Evolutionary conservation across 2,113 vertebrate genomes (phyloP).

Genomic region (Canis aureus): DNA sequence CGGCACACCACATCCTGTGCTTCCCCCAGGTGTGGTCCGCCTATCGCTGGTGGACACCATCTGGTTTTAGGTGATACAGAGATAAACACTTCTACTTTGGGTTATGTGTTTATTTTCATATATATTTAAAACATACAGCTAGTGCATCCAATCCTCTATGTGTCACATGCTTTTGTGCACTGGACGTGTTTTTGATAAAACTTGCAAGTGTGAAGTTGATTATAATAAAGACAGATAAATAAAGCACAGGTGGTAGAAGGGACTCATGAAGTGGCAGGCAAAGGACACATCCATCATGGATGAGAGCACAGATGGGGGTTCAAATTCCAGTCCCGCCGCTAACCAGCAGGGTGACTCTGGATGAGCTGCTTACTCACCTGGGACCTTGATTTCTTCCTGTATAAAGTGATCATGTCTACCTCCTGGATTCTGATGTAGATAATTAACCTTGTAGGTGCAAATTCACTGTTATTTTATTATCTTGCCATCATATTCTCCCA

Average conservation of each 20-base stretch:
- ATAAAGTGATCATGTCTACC: not conserved
- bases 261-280: not conserved
- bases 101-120: not conserved
- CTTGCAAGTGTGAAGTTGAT: not conserved
- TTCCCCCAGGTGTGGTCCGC: too few species aligned
- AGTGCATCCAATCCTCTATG: not conserved
- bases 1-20: rapidly evolving
- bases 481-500: not conserved
- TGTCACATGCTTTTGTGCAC: not conserved
- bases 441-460: not conserved
- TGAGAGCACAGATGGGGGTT: not conserved
- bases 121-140: not conserved
- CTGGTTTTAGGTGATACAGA: not conserved
- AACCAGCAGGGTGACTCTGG: not conserved
- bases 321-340: not conserved
- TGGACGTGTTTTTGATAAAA: not conserved
- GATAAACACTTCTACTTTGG: not conserved
- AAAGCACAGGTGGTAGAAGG: not conserved
- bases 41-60: rapidly evolving
- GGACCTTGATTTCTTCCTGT: not conserved
- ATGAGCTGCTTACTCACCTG: not conserved
- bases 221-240: not conserved
- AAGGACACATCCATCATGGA: not conserved
- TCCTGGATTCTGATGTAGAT: not conserved
- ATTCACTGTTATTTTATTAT: not conserved